A percentile compares a stretch with the other conserved stretches of the same genome.
Evolutionary conservation across 1,140 invertebrate species (phyloP).

Genomic region (Radopholus similis): DNA sequence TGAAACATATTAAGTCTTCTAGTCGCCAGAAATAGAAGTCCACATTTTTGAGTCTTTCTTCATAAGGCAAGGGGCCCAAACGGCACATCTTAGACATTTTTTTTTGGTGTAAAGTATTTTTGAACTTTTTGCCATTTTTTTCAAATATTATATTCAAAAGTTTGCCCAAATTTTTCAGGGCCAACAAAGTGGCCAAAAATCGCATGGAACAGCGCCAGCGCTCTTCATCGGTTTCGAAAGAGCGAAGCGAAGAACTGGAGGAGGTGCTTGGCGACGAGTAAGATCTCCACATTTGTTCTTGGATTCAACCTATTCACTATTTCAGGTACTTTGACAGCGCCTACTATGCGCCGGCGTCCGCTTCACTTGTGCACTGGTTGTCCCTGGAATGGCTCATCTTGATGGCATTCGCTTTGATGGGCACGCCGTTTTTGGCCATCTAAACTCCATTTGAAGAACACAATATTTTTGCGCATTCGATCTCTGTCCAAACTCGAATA

Average conservation of each 20-base stretch:
- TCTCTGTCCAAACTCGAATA: background rate
- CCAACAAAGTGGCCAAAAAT: slow-evolving; percentile 1
- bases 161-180: background rate
- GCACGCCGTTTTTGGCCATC: background rate
- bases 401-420: background rate
- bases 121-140: background rate
- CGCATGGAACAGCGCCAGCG: background rate
- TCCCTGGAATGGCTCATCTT: background rate
- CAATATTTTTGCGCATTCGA: background rate
- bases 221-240: background rate
- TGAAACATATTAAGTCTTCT: no score
- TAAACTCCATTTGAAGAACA: background rate
- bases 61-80: no score
- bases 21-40: background rate
- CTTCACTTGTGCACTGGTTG: background rate
- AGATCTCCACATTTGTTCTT: background rate
- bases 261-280: background rate
- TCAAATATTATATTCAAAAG: background rate
- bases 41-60: background rate
- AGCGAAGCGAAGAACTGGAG: background rate
- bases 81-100: background rate
- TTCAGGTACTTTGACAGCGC: slow-evolving; percentile 11
- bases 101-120: background rate
- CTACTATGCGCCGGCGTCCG: background rate
- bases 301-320: background rate